Base-by-base conservation (phyloP, 2,797 vertebrate species). In the Mormyrus proboscirostris region DNA sequence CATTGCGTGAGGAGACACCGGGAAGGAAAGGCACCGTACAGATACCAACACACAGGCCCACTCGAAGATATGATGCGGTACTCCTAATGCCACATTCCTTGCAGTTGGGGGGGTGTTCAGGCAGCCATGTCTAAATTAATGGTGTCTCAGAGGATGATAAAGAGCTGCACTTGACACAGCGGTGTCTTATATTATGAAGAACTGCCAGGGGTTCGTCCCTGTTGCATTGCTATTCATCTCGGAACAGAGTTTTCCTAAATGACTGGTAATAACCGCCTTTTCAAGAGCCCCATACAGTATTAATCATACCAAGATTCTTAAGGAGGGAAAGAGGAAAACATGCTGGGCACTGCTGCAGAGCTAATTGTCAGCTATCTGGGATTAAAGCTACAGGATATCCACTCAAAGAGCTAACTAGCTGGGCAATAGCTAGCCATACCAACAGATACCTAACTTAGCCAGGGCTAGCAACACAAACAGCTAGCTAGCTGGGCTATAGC, bases 61-160 rank as follows among this genome's bases (percentile, higher is more conserved):
- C 53, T 57, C 4, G 16, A 19, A 4, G 14, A 57, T 22, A 25
- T 25, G 7, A 62, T 16, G 25, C 22, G 59, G 16, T 38, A 41
- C 16, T 76, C 4, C 33, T 5, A 6, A 38, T 16, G 2, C 16
- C 38, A 41, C 41, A n/a, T 16, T 44, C 5, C 19, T 79, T 79
- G 73, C 41, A 79, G 38, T 29, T 84, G 44, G 41, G 16, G 19
- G n/a, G 82, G 82, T 29, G 41, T 44, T 79, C 41, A 79, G 73
- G 82, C 44, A 22, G 82, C 82, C 82, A 84, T 50, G 82, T 51
- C n/a, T 51, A 84, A 84, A 84, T 84, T 84, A 84, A 84, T 84
- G 47, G 41, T n/a, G 44, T 84, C 82, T 84, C 82, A 84, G 82
- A 50, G 44, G 47, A 84, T 22, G 82, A 84, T 50, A 49, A 84